These are phyloP conservation scores for Phymastichus coffea DNA, from an alignment of 1,140 invertebrate genomes.

Conservation along the genomic window DNA sequence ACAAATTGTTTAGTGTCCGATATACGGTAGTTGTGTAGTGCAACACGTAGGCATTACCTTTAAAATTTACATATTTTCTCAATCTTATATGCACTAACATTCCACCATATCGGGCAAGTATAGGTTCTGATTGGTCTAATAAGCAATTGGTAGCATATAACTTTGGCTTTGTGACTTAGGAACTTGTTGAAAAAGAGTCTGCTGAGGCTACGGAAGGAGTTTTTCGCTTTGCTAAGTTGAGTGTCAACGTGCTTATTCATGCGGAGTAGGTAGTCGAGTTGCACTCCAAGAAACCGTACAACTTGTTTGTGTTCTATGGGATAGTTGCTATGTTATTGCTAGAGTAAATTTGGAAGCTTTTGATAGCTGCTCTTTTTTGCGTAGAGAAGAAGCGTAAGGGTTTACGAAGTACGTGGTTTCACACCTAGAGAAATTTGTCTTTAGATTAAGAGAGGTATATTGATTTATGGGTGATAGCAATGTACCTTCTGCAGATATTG, in stretches of 20 bases:
- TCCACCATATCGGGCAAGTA: conserved; percentile 20
- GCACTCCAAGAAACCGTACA: background rate
- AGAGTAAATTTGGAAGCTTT: no score
- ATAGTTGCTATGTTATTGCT: no score
- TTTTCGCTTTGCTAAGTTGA: conserved; percentile 17
- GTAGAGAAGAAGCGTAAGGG: no score
- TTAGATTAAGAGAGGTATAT: no score
- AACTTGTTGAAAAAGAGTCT: conserved; percentile 21
- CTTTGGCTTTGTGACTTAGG: conserved; percentile 5
- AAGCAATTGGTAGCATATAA: conserved; percentile 23
- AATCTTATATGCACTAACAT: conserved; percentile 7
- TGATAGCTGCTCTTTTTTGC: no score
- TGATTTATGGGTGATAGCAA: no score
- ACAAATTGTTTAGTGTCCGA: background rate
- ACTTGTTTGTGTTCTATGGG: background rate
- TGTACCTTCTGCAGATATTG: no score
- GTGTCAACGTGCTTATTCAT: conserved; percentile 7
- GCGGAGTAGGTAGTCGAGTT: conserved; percentile 6
- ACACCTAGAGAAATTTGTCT: no score
- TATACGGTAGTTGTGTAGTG: background rate
- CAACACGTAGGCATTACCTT: conserved; percentile 11
- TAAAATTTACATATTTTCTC: conserved; percentile 25
- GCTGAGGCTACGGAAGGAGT: background rate
- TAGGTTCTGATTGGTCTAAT: conserved; percentile 27
- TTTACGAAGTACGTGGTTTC: no score